Percentiles rank a stretch among this genome's conserved stretches.
Evolutionary conservation across 2,797 vertebrate species (phyloP).

Genomic region (Micromesistius poutassou): DNA sequence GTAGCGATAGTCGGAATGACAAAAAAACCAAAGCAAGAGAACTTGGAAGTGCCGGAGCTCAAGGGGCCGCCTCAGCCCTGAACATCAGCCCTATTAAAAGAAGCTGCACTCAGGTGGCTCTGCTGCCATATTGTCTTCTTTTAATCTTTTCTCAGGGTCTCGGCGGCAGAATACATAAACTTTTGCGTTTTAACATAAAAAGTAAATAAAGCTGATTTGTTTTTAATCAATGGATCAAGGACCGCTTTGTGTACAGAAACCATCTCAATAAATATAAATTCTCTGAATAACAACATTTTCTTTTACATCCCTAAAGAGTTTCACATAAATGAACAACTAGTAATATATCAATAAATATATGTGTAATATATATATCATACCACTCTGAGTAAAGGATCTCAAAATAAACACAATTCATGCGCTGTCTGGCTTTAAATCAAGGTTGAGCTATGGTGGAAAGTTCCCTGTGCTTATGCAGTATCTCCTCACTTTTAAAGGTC

Average conservation of each 20-base stretch:
- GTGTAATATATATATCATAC: background rate
- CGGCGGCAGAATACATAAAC: background rate
- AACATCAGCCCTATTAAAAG: background rate
- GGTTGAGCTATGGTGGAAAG: background rate
- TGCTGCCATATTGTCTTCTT: no score
- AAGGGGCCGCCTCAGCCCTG: background rate
- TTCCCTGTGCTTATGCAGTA: background rate
- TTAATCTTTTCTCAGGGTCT: no score
- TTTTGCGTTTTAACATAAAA: background rate
- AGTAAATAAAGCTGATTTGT: no score
- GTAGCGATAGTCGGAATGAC: slow-evolving; percentile 60
- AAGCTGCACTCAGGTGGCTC: background rate
- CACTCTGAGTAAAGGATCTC: background rate
- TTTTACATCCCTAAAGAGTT: background rate
- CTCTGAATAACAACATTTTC: background rate
- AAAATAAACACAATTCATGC: background rate
- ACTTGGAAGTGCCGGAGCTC: background rate
- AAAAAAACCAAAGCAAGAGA: background rate
- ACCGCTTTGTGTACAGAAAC: no score
- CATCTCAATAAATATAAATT: no score
- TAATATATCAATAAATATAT: background rate
- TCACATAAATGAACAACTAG: background rate
- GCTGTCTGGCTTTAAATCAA: background rate
- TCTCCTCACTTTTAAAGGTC: background rate
- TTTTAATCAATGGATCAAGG: no score